Percentiles rank a stretch among this genome's conserved stretches.
Conservation (phyloP, 2,797 vertebrate species). For the Rhinichthys osculus region DNA sequence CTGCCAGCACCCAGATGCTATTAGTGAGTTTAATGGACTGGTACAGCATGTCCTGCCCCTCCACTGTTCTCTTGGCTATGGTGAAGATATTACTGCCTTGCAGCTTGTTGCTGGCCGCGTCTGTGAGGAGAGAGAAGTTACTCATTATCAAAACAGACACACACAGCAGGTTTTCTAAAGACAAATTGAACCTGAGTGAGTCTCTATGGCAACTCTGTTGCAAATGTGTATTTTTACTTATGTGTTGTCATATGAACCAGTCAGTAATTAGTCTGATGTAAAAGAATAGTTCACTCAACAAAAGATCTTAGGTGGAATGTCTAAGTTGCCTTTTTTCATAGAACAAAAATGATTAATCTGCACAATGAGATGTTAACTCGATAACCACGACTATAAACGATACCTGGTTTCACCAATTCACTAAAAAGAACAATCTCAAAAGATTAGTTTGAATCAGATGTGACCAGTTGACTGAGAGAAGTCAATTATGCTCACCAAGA, state of each 20-base stretch:
- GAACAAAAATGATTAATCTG: neutral
- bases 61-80: slow-evolving; percentile 93
- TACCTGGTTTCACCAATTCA: neutral
- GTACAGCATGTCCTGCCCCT: slow-evolving; percentile 97
- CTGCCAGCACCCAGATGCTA: slow-evolving; percentile 93
- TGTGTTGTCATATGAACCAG: neutral
- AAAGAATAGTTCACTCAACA: neutral
- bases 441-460: neutral
- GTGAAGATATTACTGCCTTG: slow-evolving; percentile 96
- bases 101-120: slow-evolving; percentile 88
- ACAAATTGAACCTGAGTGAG: neutral
- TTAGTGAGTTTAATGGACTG: slow-evolving; percentile 95
- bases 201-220: slow-evolving; percentile 40
- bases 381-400: neutral
- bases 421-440: neutral
- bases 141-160: slow-evolving; percentile 26
- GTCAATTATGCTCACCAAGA: neutral
- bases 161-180: slow-evolving; percentile 14
- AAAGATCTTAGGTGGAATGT: neutral
- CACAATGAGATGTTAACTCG: neutral
- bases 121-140: slow-evolving; percentile 69
- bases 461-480: neutral
- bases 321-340: neutral
- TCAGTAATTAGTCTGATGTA: slow-evolving; percentile 10
- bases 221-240: neutral